Evolutionary conservation across 2,888 invertebrate genomes (phyloP), one percentile per base, ranked within the genome.

Genomic region (Buathra laborator): DNA sequence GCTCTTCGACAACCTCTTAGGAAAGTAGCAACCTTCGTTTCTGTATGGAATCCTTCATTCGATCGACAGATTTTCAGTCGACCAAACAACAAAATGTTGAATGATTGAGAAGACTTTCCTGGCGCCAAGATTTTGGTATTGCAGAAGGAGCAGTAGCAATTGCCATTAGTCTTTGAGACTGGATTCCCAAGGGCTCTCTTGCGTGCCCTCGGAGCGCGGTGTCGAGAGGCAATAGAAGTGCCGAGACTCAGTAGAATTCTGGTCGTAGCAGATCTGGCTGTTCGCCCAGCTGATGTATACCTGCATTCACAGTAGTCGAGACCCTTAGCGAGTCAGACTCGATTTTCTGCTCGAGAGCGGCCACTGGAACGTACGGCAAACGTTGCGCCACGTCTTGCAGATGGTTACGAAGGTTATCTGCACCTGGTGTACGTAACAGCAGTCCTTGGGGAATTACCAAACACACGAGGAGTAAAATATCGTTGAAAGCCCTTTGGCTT

Each of bases 261-360:
- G 16, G 43, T 24, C 12, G 44, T 9, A 56, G 72, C 14, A 24
- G 56, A 24, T 24, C 72, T 59, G 72, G 72, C 59, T 24, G n/a
- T 44, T 24, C 56, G 72, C 72, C 72, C 72, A 19, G 24, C 44
- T 56, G 56, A 62, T 62, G 59, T 62, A 62, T 32, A 62, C 59
- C 59, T 32, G 59, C 24, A 29, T 44, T 70, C 56, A 59, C 46
- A 14, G 53, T 79, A 70, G 68, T 70, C 44, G 44, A 59, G 56
- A 32, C 48, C 53, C 64, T 77, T 53, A 64, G 29, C 37, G 66
- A 83, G 77, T 83, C 66, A 72, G 72, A 71, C 71, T 77, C 62
- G 43, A 83, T 83, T 77, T 83, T 77, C 66, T 66, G 77, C 51
- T 24, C 19, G 48, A 24, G 51, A 48, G 16, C 29, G 19, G 51